These are phyloP conservation scores for Pocillopora verrucosa DNA, from an alignment of 64 coral and sea anemone genomes.

Conservation along the genomic window DNA sequence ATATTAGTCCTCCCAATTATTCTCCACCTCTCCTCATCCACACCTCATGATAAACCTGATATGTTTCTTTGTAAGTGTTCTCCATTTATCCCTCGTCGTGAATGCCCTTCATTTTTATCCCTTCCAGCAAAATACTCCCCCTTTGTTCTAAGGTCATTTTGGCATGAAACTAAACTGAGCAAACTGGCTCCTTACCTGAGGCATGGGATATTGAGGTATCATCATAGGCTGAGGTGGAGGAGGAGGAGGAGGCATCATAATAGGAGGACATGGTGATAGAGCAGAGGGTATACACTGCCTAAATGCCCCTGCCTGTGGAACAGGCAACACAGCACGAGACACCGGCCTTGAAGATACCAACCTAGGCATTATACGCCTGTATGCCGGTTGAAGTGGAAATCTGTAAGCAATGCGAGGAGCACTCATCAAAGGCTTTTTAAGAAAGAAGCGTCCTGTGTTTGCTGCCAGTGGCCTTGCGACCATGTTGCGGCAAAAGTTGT, in stretches of 20 bases:
- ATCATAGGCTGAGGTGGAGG: not conserved
- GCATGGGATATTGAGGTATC: constrained; percentile 8
- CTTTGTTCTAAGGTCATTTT: not conserved
- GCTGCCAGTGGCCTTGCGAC: constrained; percentile 8
- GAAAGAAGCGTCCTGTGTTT: constrained; percentile 20
- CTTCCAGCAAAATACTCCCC: not conserved
- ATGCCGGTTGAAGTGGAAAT: constrained; percentile 35
- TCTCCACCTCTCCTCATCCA: not conserved
- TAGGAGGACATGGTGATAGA: not conserved
- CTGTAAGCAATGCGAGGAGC: not conserved
- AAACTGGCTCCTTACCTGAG: constrained; percentile 7
- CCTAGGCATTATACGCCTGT: constrained; percentile 16
- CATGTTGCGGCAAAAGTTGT: constrained; percentile 35
- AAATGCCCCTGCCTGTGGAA: constrained; percentile 15
- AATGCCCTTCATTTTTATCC: too few relatives aligned
- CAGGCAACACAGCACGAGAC: constrained; percentile 29
- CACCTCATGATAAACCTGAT: not conserved
- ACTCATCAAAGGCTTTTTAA: constrained; percentile 6
- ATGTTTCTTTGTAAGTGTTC: too few relatives aligned
- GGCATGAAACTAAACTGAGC: not conserved
- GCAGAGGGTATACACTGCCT: not conserved
- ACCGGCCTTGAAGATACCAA: constrained; percentile 39
- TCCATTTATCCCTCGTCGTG: too few relatives aligned
- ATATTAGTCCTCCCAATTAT: not conserved
- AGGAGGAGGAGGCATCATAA: constrained; percentile 27